These are phyloP conservation scores for Idris sp. DNA, from an alignment of 1,140 invertebrate species.

Conservation along the genomic window DNA sequence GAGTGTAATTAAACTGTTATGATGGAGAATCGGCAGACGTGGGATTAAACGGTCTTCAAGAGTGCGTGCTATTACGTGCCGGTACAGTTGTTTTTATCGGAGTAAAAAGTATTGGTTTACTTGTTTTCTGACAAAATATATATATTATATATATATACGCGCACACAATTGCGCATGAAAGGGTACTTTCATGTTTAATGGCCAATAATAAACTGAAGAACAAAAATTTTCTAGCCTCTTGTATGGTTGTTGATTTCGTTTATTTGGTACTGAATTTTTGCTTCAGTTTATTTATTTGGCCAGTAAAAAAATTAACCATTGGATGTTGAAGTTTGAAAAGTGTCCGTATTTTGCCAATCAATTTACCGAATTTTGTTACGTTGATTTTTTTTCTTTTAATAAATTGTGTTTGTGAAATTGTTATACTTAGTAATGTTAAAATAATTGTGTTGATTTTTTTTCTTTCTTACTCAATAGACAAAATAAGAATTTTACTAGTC, in stretches of 20 bases:
- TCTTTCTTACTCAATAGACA: neutral
- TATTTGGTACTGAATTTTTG: neutral
- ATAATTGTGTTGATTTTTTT: neutral
- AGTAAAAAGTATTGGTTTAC: slow-evolving; percentile 31
- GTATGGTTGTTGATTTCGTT: slow-evolving; percentile 6
- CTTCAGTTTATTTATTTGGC: neutral
- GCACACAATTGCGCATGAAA: slow-evolving; percentile 53
- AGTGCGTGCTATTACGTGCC: slow-evolving; percentile 34
- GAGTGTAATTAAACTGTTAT: slow-evolving; percentile 61
- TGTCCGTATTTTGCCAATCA: too few relatives aligned
- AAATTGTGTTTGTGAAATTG: too few relatives aligned
- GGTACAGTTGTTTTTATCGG: slow-evolving; percentile 41
- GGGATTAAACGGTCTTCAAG: slow-evolving; percentile 44
- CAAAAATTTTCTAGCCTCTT: neutral
- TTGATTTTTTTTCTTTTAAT: too few relatives aligned
- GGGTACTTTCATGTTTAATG: slow-evolving; percentile 35
- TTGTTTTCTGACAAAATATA: slow-evolving; percentile 57
- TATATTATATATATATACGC: slow-evolving; percentile 59
- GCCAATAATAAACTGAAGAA: neutral
- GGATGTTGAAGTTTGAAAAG: too few relatives aligned
- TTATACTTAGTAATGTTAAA: too few relatives aligned
- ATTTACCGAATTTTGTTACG: too few relatives aligned
- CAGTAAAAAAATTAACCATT: neutral
- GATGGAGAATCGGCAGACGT: slow-evolving; percentile 8
- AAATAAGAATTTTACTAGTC: slow-evolving; percentile 1